These are phyloP conservation scores for Neotoma lepida DNA, from an alignment of 2,113 vertebrate genomes.

Conservation along the genomic window DNA sequence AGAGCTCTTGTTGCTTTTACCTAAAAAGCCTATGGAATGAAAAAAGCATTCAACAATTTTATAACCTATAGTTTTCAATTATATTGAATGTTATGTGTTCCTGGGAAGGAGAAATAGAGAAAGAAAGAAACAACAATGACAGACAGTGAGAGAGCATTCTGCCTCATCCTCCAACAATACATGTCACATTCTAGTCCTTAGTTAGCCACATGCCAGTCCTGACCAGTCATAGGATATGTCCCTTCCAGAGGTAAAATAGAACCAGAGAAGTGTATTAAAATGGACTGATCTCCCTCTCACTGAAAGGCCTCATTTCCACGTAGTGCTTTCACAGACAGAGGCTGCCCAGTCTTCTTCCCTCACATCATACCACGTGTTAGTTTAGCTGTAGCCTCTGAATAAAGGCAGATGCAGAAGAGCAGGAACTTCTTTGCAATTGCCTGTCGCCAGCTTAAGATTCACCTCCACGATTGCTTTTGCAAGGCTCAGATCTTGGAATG, in stretches of 20 bases:
- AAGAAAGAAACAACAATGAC: neutral
- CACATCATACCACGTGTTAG: neutral
- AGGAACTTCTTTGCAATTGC: neutral
- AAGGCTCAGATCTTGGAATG: slow-evolving; percentile 44
- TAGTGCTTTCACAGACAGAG: neutral
- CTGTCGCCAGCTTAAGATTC: neutral
- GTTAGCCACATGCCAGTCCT: neutral
- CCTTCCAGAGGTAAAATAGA: neutral
- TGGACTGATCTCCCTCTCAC: neutral
- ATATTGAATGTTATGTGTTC: neutral
- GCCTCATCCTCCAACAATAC: neutral
- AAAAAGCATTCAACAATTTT: neutral
- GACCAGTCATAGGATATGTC: neutral
- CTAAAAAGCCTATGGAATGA: slow-evolving; percentile 40
- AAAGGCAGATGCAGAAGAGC: neutral
- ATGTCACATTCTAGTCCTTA: neutral
- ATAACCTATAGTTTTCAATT: slow-evolving; percentile 4
- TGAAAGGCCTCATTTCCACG: neutral
- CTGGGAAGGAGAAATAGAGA: neutral
- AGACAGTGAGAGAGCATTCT: neutral
- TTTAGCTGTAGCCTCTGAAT: neutral
- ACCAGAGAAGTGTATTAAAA: neutral
- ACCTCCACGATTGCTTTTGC: slow-evolving; percentile 14
- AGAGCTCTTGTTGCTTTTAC: neutral
- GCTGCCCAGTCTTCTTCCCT: neutral